Evolutionary conservation across 1,140 invertebrate genomes (phyloP).

Genomic region (Pinna nobilis): DNA sequence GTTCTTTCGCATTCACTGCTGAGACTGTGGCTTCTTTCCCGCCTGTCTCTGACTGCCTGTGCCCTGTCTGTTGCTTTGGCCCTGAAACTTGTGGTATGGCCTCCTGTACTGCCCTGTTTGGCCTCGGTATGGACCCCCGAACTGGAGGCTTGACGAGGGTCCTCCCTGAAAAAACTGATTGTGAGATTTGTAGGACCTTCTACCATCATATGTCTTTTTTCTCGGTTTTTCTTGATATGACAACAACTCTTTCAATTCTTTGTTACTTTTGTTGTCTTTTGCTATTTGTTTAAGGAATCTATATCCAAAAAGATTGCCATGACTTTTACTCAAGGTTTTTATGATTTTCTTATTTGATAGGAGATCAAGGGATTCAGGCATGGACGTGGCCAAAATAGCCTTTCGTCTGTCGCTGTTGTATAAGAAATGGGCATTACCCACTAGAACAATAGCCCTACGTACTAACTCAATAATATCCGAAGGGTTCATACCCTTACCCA

Average conservation of each 20-base stretch:
- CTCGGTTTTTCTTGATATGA: neutral
- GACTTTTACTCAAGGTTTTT: neutral
- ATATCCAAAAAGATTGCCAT: slow-evolving; percentile 13
- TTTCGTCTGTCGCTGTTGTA: slow-evolving; percentile 12
- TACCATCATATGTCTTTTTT: neutral
- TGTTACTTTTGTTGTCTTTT: slow-evolving; percentile 4
- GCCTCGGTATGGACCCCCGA: neutral
- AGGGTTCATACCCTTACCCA: slow-evolving; percentile 9
- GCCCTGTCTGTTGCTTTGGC: neutral
- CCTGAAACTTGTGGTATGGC: neutral
- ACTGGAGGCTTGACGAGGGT: slow-evolving; percentile 7
- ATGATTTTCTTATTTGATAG: slow-evolving; percentile 1
- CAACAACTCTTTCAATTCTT: slow-evolving; percentile 16
- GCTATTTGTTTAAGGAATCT: neutral
- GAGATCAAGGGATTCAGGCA: slow-evolving; percentile 6
- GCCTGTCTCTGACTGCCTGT: neutral
- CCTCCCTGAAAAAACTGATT: slow-evolving; percentile 2
- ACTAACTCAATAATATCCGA: slow-evolving; percentile 20
- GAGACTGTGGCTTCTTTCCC: neutral
- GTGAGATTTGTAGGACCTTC: neutral
- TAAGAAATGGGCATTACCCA: no score
- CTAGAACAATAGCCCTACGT: neutral
- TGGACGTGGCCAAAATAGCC: neutral
- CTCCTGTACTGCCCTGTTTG: neutral
- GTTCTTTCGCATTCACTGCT: neutral